Evolutionary conservation across 2,113 vertebrate genomes (phyloP).

Genomic region (Esox niger): DNA sequence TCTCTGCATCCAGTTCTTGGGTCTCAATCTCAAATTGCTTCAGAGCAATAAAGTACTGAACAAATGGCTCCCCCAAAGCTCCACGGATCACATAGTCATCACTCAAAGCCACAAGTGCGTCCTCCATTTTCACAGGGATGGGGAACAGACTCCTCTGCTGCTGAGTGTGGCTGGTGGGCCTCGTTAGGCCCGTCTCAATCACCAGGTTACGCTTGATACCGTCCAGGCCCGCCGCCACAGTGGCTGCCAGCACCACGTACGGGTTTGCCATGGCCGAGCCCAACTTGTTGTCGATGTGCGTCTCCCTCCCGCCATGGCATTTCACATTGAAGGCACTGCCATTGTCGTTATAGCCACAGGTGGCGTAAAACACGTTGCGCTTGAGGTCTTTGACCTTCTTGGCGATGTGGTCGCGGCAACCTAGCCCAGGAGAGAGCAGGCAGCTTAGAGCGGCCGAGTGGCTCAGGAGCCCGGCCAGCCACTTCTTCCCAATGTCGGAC

Average conservation of each 20-base stretch:
- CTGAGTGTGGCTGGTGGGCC: constrained; percentile 47
- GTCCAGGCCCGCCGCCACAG: constrained; percentile 86
- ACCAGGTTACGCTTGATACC: constrained; percentile 76
- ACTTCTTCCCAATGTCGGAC: constrained; percentile 79
- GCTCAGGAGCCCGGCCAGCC: constrained; percentile 83
- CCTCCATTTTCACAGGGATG: constrained; percentile 85
- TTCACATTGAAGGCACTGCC: constrained; percentile 88
- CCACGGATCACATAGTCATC: constrained; percentile 78
- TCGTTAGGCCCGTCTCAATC: constrained; percentile 54
- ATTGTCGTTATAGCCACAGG: constrained; percentile 86
- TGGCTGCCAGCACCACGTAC: constrained; percentile 87
- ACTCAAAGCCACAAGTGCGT: constrained; percentile 79
- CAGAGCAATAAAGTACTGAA: constrained; percentile 88
- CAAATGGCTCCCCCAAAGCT: constrained; percentile 84
- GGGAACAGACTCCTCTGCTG: constrained; percentile 52
- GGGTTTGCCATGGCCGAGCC: constrained; percentile 90
- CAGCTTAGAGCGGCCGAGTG: constrained; percentile 91
- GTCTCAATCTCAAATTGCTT: constrained; percentile 91
- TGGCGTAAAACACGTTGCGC: constrained; percentile 69
- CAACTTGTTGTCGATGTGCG: constrained; percentile 85
- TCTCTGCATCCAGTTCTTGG: constrained; percentile 83
- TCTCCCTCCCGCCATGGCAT: constrained; percentile 79
- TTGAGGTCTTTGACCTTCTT: constrained; percentile 80
- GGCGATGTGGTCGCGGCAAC: constrained; percentile 79
- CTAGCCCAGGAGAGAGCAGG: constrained; percentile 81